Evolutionary conservation across 2,888 invertebrate genomes (phyloP), one percentile per base, ranked within the genome.

Genomic region (Agonopterix heracliana): DNA sequence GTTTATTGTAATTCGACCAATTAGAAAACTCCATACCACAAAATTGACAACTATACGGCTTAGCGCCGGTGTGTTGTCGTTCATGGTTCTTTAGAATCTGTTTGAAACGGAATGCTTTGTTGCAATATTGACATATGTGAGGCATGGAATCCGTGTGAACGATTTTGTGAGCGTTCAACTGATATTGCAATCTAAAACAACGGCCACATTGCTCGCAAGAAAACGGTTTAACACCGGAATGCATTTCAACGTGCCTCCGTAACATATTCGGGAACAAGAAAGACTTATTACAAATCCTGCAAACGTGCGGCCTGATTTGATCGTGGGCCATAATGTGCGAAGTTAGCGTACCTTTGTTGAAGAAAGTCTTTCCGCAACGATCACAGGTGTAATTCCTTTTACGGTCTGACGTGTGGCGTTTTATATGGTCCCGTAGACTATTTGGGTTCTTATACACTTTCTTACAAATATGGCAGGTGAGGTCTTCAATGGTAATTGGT

Each of bases 1-100:
- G 95, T 61, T 95, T 95, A 63, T 94, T 94, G 63, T 94, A 94
- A 77, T 95, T 95, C 0, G 94, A 94, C 94, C 94, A 94, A 68
- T 95, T 94, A 0, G 94, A 94, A 59, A 95, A 95, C 64, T 94
- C 82, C 84, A 88, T 84, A 49, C 92, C 91, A 63, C 95, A 95
- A 54, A 92, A 91, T 36, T 91, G 73, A 61, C 95, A 95, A 0
- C 92, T 91, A 66, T 94, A 95, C 0, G 94, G 95, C 35, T 93
- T 90, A 38, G 92, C 93, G 0, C 91, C 92, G 0, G 92, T 92
- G 57, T 95, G 95, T 59, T 93, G 93, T 10, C 94, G 78, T 51
- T 93, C 89, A 68, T 95, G 95, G n/a, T 93, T 92, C 62, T 93
- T 93, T 48, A 87, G 35, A 9, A 94, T 93, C 54, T 94, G 94